Evolutionary conservation across 2,113 vertebrate species (phyloP).

Genomic region (Emberiza fucata): DNA sequence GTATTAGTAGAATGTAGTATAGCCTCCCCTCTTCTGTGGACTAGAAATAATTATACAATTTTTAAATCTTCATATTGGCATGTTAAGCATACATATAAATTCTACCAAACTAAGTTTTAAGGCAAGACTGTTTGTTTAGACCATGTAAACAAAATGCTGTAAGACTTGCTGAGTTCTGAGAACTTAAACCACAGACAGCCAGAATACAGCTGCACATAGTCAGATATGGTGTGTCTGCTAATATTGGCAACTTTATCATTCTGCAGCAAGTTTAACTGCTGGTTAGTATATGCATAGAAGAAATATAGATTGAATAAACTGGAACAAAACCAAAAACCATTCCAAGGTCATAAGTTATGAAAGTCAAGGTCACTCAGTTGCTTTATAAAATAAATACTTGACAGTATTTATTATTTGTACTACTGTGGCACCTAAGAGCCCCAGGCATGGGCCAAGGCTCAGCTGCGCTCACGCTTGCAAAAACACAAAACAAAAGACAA

Average conservation of each 20-base stretch:
- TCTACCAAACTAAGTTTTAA: conserved; percentile 50
- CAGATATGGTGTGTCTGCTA: conserved; percentile 59
- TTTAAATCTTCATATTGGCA: conserved; percentile 17
- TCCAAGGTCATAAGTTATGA: not conserved
- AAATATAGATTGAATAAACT: not conserved
- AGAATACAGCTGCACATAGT: conserved; percentile 69
- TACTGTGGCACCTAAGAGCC: not conserved
- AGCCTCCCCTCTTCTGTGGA: not conserved
- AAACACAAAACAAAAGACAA: not conserved
- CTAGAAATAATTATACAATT: not conserved
- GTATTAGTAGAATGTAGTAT: not conserved
- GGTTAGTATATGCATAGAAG: not conserved
- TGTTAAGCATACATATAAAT: conserved; percentile 45
- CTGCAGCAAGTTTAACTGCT: conserved; percentile 2
- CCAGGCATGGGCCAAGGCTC: not conserved
- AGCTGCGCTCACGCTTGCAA: not conserved
- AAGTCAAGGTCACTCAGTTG: not conserved
- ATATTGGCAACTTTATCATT: conserved; percentile 51
- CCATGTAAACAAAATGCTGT: conserved; percentile 52
- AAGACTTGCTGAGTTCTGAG: conserved; percentile 70
- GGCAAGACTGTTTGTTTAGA: conserved; percentile 45
- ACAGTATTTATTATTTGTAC: not conserved
- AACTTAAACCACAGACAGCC: conserved; percentile 71
- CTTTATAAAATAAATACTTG: not conserved
- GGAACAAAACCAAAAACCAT: not conserved